These are phyloP conservation scores for Adrianichthys oophorus DNA, from an alignment of 2,797 vertebrate species.

Conservation along the genomic window DNA sequence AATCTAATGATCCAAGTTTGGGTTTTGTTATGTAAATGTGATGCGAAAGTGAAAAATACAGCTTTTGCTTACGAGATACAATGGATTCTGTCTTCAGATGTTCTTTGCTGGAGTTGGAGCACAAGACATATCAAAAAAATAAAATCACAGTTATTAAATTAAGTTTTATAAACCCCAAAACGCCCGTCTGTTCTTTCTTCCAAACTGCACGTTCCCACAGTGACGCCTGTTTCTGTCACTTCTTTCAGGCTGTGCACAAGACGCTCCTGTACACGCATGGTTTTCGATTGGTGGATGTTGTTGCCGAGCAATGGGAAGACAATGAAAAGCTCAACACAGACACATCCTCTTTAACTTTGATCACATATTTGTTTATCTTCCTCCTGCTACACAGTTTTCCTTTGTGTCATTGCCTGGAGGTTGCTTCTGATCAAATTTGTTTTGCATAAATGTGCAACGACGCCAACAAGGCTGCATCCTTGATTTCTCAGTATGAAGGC, in stretches of 20 bases:
- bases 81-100: too few species aligned
- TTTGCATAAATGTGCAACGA: constrained; percentile 56
- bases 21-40: constrained; percentile 7
- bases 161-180: too few species aligned
- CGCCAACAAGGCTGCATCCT: constrained; percentile 28
- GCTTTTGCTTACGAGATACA: too few species aligned
- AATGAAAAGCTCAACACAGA: constrained; percentile 32
- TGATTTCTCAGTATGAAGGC: constrained; percentile 51
- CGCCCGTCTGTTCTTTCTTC: too few species aligned
- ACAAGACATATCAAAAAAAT: too few species aligned
- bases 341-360: constrained; percentile 54
- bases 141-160: too few species aligned
- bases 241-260: constrained; percentile 25
- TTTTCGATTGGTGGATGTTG: constrained; percentile 35
- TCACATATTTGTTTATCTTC: constrained; percentile 55
- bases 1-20: constrained; percentile 34
- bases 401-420: constrained; percentile 54
- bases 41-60: not conserved
- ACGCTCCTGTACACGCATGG: constrained; percentile 22
- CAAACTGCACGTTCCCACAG: not conserved
- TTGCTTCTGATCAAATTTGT: constrained; percentile 55
- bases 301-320: constrained; percentile 37
- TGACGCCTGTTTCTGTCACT: constrained; percentile 19
- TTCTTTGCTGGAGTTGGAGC: too few species aligned
- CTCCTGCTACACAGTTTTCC: constrained; percentile 38